Evolutionary conservation across 1,140 invertebrate species (phyloP), one percentile per base, ranked within the genome.

Genomic region (Cydia splendana): DNA sequence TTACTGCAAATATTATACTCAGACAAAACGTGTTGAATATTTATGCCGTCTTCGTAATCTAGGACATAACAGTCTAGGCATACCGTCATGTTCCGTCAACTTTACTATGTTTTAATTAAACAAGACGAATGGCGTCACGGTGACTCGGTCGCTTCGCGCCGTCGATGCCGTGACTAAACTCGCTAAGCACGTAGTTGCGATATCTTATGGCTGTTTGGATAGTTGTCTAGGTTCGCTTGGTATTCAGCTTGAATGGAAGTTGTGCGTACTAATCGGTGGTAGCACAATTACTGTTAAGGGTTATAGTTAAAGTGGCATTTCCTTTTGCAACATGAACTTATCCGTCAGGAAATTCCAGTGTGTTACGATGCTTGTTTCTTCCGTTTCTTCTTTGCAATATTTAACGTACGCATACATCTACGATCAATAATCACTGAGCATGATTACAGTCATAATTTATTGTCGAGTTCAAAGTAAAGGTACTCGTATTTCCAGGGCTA

Each of bases 61-160:
- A 76, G 71, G 53, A 69, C 34, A 77, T 79, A 57, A 30, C 28
- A 18, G 6, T 53, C 74, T 28, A 73, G 42, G 53, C 57, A 74
- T 75, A 28, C 57, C 45, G 34, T 45, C 65, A 65, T 69, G 67
- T 71, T 38, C 67, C 67, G 67, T 71, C 67, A 38, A 71, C 67
- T 71, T 71, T 38, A 71, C 76, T 73, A 65, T 62, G 65, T 79
- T 82, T 81, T 81, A 81, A 82, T 84, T 84, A 82, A 82, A 81
- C 65, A 75, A 80, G 80, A 84, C 79, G 77, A 82, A 81, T 81
- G 81, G 78, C 78, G 76, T 76, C 78, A 75, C 73, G 13, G 15
- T 38, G 76, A 65, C 76, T 74, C 34, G 24, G 67, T 57, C 24
- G 42, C 18, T 42, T 73, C 20, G 38, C 48, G 10, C 42, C 62